Percentiles rank a stretch among this genome's conserved stretches.
Conservation (phyloP, 23 tunicate genomes). For the Clavelina lepadiformis region DNA sequence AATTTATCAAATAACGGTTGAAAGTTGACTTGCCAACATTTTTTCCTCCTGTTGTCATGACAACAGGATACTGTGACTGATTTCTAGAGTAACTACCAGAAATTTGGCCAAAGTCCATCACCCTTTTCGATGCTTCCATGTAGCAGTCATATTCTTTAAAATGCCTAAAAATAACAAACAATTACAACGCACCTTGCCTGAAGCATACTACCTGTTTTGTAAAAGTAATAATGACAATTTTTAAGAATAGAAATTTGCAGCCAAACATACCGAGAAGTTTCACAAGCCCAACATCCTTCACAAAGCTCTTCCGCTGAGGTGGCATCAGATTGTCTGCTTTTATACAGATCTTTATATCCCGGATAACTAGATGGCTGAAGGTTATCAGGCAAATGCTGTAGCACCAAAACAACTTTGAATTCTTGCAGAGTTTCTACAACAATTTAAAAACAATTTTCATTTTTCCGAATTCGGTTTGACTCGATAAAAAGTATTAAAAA, state of each 20-base stretch:
- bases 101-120: background rate
- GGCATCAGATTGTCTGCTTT: background rate
- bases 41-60: constrained; percentile 70
- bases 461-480: too few species aligned
- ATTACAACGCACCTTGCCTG: background rate
- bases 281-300: constrained; percentile 21
- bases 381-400: too few species aligned
- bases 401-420: too few species aligned
- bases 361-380: too few species aligned
- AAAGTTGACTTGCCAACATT: constrained; percentile 86
- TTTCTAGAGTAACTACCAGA: background rate
- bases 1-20: constrained; percentile 61
- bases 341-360: constrained; percentile 14
- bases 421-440: too few species aligned
- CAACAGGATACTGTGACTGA: constrained; percentile 11
- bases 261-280: constrained; percentile 2
- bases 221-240: too few species aligned
- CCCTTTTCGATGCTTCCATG: background rate
- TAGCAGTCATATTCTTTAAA: constrained; percentile 21
- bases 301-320: constrained; percentile 1
- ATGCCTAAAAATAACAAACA: constrained; percentile 11
- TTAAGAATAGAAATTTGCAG: too few species aligned
- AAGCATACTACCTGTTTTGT: background rate
- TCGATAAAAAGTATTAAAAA: too few species aligned
- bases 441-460: too few species aligned